Evolutionary conservation across 1,140 invertebrate species (phyloP).

Genomic region (Zaprionus inermis): DNA sequence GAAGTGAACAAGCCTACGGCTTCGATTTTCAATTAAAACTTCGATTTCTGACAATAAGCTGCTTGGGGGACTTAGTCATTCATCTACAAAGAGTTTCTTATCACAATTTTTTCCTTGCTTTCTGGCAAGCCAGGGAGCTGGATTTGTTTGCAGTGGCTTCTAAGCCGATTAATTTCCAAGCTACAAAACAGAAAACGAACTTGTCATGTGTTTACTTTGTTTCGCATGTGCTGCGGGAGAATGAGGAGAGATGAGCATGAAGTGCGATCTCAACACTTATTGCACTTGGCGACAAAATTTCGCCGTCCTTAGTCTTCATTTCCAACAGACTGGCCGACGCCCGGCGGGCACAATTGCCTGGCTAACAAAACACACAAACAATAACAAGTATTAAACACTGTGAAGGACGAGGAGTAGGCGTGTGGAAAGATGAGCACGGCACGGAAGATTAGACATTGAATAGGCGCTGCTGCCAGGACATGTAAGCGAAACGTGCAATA

Average conservation of each 20-base stretch:
- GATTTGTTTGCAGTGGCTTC: constrained; percentile 18
- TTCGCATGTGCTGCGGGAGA: neutral
- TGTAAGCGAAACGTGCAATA: constrained; percentile 60
- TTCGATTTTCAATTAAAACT: constrained; percentile 69
- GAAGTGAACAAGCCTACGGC: neutral
- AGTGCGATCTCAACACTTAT: constrained; percentile 55
- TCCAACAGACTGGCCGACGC: neutral
- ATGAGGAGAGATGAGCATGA: constrained; percentile 1
- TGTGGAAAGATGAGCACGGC: constrained; percentile 1
- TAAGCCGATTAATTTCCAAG: constrained; percentile 57
- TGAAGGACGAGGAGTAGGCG: neutral
- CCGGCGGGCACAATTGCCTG: constrained; percentile 18
- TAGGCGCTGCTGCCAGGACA: constrained; percentile 41
- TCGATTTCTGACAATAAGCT: constrained; percentile 38
- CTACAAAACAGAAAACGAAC: constrained; percentile 24
- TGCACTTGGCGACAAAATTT: constrained; percentile 53
- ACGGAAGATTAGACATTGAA: constrained; percentile 24
- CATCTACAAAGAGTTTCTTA: constrained; percentile 21
- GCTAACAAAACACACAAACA: constrained; percentile 28
- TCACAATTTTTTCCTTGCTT: neutral
- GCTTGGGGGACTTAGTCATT: constrained; percentile 4
- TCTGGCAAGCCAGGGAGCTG: too few species aligned
- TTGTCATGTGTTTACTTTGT: constrained; percentile 21
- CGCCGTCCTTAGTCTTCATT: constrained; percentile 9
- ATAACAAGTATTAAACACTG: neutral